Evolutionary conservation across 2,888 invertebrate species (phyloP).

Genomic region (Cheilosia scutellata): DNA sequence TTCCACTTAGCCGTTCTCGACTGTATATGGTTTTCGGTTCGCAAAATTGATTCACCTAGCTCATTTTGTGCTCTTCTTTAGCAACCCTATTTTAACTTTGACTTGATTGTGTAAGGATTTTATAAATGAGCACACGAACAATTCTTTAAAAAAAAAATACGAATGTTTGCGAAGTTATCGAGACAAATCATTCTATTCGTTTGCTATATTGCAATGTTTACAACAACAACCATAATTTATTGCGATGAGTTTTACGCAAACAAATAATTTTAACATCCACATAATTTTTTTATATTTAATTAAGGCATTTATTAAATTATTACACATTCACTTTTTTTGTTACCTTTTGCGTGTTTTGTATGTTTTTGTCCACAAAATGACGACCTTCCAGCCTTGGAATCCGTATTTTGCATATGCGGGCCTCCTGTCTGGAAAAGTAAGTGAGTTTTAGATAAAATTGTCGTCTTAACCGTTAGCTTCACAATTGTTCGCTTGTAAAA

Average conservation of each 20-base stretch:
- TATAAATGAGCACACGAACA: too few relatives aligned
- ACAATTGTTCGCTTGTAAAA: constrained; percentile 46
- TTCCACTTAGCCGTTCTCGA: too few relatives aligned
- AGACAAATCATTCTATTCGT: too few relatives aligned
- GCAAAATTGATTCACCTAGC: too few relatives aligned
- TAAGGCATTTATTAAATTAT: constrained; percentile 6
- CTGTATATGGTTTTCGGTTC: too few relatives aligned
- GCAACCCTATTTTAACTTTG: too few relatives aligned
- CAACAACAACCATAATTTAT: too few relatives aligned
- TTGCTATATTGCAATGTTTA: too few relatives aligned
- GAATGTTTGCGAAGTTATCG: too few relatives aligned
- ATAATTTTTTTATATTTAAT: not conserved
- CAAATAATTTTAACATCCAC: not conserved
- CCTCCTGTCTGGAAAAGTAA: constrained; percentile 80
- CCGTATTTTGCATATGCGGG: constrained; percentile 86
- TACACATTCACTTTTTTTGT: constrained; percentile 40
- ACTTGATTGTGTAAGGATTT: too few relatives aligned
- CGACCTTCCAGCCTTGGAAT: constrained; percentile 84
- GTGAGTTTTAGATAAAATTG: constrained; percentile 67
- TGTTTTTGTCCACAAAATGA: constrained; percentile 32
- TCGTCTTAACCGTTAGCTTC: constrained; percentile 54
- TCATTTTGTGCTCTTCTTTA: too few relatives aligned
- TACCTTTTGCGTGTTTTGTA: constrained; percentile 48
- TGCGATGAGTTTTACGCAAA: not conserved
- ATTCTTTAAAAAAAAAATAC: too few relatives aligned